phyloP scores from a whole-genome alignment of 2,888 invertebrate species.

The Thera britannica region DNA sequence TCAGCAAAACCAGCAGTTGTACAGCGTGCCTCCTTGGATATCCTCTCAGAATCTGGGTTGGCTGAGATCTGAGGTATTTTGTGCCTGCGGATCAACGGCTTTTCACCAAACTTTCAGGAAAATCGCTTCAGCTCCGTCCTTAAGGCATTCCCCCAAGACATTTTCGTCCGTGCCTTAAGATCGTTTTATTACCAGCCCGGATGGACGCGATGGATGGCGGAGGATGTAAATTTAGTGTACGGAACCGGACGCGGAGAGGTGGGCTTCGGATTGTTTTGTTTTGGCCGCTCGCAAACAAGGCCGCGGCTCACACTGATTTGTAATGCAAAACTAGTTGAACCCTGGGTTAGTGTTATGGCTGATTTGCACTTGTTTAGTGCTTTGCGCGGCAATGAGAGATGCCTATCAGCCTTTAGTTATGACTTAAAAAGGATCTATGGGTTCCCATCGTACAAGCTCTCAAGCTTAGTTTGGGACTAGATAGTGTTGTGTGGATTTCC shows the following conservation, averaged over 20 bases:
- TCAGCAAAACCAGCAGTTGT: too few species aligned
- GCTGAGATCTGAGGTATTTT: too few species aligned
- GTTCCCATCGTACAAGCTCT: too few species aligned
- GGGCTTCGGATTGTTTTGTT: constrained; percentile 83
- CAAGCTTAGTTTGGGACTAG: too few species aligned
- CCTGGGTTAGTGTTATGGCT: neutral
- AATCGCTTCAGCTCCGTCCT: constrained; percentile 44
- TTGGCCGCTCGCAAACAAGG: constrained; percentile 69
- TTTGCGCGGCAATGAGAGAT: too few species aligned
- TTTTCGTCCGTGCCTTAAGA: constrained; percentile 79
- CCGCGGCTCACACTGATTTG: constrained; percentile 55
- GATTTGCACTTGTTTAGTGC: too few species aligned
- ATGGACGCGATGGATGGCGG: constrained; percentile 83
- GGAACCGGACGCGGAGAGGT: constrained; percentile 81
- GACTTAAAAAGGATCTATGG: too few species aligned
- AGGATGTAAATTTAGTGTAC: constrained; percentile 83
- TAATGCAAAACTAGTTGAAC: constrained; percentile 23
- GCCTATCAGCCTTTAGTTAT: too few species aligned
- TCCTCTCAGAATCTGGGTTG: too few species aligned
- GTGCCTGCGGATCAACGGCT: too few species aligned
- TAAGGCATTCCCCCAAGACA: constrained; percentile 63
- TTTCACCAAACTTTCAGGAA: neutral
- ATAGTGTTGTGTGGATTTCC: too few species aligned
- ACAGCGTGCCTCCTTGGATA: too few species aligned
- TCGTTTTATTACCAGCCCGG: constrained; percentile 83